Evolutionary conservation across 64 coral and sea anemone species (phyloP), one percentile per base, ranked within the genome.

Genomic region (Pocillopora damicornis): DNA sequence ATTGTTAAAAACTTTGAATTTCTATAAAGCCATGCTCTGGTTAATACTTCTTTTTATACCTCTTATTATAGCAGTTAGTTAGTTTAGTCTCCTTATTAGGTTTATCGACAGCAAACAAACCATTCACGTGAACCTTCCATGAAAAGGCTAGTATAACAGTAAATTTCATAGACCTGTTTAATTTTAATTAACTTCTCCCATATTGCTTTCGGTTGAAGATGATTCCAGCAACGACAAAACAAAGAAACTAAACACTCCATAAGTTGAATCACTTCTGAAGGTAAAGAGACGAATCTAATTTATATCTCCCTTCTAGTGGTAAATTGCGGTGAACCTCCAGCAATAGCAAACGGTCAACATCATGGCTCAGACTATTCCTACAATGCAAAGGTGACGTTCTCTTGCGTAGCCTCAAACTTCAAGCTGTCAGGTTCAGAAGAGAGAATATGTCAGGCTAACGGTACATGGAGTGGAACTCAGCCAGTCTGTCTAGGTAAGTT

Each of bases 401-500:
- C 91, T 2, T 96, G 94, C 61, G n/a, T 69, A 13, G 87, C 75
- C 20, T 12, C 87, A 20, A 58, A 96, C 60, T 92, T 89, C 36
- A 91, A 96, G 65, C 59, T 96, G 12, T 89, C 88, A 71, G 94
- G 94, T 18, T 78, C 92, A 42, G 30, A 86, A 15, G 91, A 89
- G 77, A 96, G 94, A 37, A 74, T 18, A 51, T 96, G 94, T 63
- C 75, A 89, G 34, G 76, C 59, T 42, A 77, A 96, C 79, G 94
- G 91, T 11, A 42, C 76, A 17, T 96, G 94, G 94, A 90, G 91
- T 68, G 88, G 78, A 73, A 81, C 42, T 17, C 78, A 87, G 34
- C 91, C 94, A 12, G 83, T 87, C 26, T 96, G 94, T 73, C 82
- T 96, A 38, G 91, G 94, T 96, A 62, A 77, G 87, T 68, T 11